phyloP scores from a whole-genome alignment of 2,113 vertebrate species.

The Barbus barbus region DNA sequence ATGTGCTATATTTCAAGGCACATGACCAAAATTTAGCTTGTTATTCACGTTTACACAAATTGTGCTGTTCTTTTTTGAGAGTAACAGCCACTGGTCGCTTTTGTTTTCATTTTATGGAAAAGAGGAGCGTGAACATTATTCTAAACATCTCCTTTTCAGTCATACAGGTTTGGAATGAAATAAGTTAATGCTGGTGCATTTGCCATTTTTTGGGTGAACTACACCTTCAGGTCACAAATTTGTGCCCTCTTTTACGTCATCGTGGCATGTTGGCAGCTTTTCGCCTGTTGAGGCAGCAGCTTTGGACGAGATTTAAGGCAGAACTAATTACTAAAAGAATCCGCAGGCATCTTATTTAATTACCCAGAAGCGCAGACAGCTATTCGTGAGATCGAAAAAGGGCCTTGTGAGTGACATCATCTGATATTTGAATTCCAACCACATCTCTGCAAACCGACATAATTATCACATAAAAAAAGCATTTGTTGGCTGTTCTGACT shows the following conservation, averaged over 20 bases:
- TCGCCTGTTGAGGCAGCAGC: not conserved
- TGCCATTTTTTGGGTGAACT: not conserved
- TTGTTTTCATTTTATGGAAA: not conserved
- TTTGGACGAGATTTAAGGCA: constrained; percentile 1
- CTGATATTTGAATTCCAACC: constrained; percentile 25
- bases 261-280: not conserved
- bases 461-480: constrained; percentile 39
- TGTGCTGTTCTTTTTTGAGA: not conserved
- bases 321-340: constrained; percentile 31
- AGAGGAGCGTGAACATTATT: not conserved
- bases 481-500: not conserved
- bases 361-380: not conserved
- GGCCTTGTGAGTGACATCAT: constrained; percentile 11
- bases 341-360: constrained; percentile 23
- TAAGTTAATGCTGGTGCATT: not conserved
- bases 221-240: not conserved
- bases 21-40: not conserved
- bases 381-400: constrained; percentile 13
- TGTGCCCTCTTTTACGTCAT: not conserved
- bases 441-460: not conserved
- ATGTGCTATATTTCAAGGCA: not conserved
- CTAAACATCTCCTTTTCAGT: not conserved
- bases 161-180: not conserved
- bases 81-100: not conserved
- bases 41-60: not conserved